phyloP scores from a whole-genome alignment of 2,113 vertebrate species.

The Syngnathus scovelli region DNA sequence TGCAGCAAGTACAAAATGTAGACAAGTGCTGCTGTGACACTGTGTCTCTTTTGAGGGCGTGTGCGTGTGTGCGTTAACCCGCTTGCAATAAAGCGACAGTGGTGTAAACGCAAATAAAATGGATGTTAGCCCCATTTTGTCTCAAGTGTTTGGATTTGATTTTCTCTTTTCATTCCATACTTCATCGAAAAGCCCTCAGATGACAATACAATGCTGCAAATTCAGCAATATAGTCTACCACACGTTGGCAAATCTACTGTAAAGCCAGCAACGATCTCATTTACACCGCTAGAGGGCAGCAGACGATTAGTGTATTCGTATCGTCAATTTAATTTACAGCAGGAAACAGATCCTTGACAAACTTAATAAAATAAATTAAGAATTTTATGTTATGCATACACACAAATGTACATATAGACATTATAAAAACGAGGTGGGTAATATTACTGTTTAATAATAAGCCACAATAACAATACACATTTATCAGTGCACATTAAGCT shows the following conservation, averaged over 20 bases:
- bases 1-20: conserved; percentile 72
- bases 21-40: conserved; percentile 71
- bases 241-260: background rate
- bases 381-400: background rate
- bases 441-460: too few relatives aligned
- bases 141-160: background rate
- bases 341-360: background rate
- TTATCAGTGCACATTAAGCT: too few relatives aligned
- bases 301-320: conserved; percentile 52
- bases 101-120: conserved; percentile 59
- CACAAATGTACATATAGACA: too few relatives aligned
- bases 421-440: too few relatives aligned
- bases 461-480: too few relatives aligned
- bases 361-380: background rate
- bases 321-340: too few relatives aligned
- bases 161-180: background rate
- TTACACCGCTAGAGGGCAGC: conserved; percentile 65
- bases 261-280: conserved; percentile 20
- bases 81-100: background rate
- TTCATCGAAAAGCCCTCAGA: too few relatives aligned
- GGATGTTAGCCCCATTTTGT: conserved; percentile 55
- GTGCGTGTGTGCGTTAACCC: too few relatives aligned
- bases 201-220: background rate
- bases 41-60: conserved; percentile 63
- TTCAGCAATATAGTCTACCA: background rate